Base-by-base conservation (phyloP, 2,888 invertebrate genomes). In the Himalopsyche anomala region DNA sequence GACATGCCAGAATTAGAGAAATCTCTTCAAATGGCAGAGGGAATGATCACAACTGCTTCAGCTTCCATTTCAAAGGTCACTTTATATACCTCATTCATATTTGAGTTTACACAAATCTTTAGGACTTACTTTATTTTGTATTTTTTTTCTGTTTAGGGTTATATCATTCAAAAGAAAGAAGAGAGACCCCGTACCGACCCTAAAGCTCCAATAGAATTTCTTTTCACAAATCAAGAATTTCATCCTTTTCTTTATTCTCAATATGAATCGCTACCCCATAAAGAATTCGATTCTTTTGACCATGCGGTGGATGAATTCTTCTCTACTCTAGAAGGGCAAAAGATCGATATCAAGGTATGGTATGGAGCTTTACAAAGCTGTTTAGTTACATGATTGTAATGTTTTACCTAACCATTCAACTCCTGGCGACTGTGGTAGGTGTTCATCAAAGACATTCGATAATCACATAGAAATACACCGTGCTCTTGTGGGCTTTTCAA, bases 301-400 rank as follows among this genome's bases (percentile, higher is more conserved):
- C 92, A 95, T 87, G 97, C 99, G 0, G 97, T 98, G 0, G 99
- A 99, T 92, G 98, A 99, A 90, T 99, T 98, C 92, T 99, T 96
- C 92, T 99, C 99, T 0, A 96, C 96, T 42, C 92, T 98, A 89
- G 99, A 99, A 91, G 96, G 97, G 11, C 99, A 99, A 92, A 99
- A 98, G 91, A 95, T 98, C 89, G 99, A 99, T 90, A 91, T 98
- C 90, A 98, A 97, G 92, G 95, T 93, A 88, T 38, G 85, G 56
- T 55, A 38, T 15, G 28, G n/a, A 51, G 15, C 51, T 15, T 2
- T 15, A 51, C 15, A 15, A 51, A 4, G 15, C 5, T 51, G 15
- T 12, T 45, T 9, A n/a, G n/a, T n/a, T n/a, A n/a, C n/a, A 2
- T 3, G 2, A 8, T 8, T 15, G 3, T 0, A 12, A 15, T 4